Evolutionary conservation across 2,113 vertebrate genomes (phyloP).

Genomic region (Ia io): DNA sequence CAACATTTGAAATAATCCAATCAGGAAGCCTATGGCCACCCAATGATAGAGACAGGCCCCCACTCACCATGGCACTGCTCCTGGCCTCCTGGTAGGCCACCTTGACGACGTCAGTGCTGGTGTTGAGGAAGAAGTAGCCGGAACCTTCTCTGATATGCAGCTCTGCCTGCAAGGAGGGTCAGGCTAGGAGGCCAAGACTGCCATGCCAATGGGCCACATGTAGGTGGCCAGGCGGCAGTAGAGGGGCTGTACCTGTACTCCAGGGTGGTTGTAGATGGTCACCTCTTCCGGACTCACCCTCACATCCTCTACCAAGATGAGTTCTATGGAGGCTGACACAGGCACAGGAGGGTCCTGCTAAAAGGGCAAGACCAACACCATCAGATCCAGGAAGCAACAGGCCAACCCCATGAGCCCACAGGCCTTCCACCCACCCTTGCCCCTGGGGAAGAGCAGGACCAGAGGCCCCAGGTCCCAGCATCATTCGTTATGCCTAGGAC

Average conservation of each 20-base stretch:
- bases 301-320: conserved; percentile 95
- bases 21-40: fast-evolving
- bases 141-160: conserved; percentile 91
- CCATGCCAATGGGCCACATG: fast-evolving
- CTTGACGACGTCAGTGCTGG: conserved; percentile 84
- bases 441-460: fast-evolving
- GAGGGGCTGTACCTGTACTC: conserved; percentile 83
- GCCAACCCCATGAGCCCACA: fast-evolving
- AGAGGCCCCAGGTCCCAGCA: neutral
- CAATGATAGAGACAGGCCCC: fast-evolving
- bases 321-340: conserved; percentile 89
- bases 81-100: conserved; percentile 87
- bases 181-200: neutral
- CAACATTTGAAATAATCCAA: neutral
- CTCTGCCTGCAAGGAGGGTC: conserved; percentile 82
- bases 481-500: neutral
- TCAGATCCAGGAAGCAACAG: neutral
- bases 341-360: conserved; percentile 86
- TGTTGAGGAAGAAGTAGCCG: conserved; percentile 94
- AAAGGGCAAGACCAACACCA: neutral
- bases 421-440: neutral
- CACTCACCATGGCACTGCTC: conserved; percentile 87
- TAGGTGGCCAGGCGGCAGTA: fast-evolving
- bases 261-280: conserved; percentile 94
- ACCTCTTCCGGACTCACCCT: conserved; percentile 86